Conservation (phyloP, 2,888 invertebrate species). For the Toxonevra muliebris region DNA sequence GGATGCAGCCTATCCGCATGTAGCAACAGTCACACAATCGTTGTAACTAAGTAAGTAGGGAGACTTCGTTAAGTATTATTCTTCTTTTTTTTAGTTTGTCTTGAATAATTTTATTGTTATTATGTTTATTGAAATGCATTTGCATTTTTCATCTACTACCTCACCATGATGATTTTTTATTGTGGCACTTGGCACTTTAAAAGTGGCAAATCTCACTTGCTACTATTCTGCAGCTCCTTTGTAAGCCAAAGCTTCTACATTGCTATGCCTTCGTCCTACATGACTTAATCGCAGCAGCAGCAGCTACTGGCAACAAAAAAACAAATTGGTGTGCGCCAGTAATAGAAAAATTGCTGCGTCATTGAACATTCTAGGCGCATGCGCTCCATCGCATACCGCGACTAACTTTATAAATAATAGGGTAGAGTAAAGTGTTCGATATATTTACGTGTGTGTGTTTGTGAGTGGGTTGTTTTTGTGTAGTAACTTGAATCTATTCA, state of each 20-base stretch:
- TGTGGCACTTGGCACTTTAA: conserved; percentile 8
- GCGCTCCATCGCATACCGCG: conserved; percentile 11
- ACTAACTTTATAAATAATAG: not conserved
- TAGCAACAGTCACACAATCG: no score
- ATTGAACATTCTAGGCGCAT: conserved; percentile 20
- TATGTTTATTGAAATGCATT: no score
- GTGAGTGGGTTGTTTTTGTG: not conserved
- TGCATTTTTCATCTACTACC: no score
- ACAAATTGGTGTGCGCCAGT: not conserved
- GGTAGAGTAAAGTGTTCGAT: not conserved
- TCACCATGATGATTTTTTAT: not conserved
- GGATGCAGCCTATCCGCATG: no score
- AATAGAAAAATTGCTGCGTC: conserved; percentile 17
- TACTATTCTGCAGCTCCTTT: not conserved
- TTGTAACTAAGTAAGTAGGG: no score
- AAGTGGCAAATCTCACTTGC: conserved; percentile 14
- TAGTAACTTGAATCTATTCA: not conserved
- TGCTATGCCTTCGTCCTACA: not conserved
- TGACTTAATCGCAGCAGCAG: conserved; percentile 29
- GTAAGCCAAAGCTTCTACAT: conserved; percentile 1
- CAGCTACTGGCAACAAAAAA: no score
- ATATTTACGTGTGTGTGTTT: not conserved
- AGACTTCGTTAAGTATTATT: no score
- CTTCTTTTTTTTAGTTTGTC: no score
- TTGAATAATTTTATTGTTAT: no score